These are phyloP conservation scores for Wiebesia pumilae DNA, from an alignment of 1,140 invertebrate genomes.

Conservation along the genomic window DNA sequence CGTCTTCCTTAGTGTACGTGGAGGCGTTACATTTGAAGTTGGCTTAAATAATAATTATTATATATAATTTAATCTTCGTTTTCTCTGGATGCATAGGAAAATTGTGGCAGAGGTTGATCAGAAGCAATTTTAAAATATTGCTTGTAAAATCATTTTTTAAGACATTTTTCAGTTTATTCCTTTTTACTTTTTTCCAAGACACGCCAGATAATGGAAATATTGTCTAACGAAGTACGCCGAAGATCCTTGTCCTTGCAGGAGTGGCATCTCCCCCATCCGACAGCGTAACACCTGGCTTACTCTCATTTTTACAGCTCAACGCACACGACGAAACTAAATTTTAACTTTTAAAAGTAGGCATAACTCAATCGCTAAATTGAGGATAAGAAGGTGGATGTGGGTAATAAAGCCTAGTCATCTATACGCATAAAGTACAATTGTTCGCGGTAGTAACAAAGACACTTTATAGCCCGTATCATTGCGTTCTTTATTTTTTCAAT, in stretches of 20 bases:
- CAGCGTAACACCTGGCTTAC: not conserved
- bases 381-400: not conserved
- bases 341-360: not conserved
- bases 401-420: not conserved
- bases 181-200: not conserved
- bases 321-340: not conserved
- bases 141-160: no score
- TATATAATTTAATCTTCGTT: no score
- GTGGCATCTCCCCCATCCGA: not conserved
- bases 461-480: not conserved
- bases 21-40: no score
- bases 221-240: not conserved
- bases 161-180: not conserved
- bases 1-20: no score
- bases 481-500: not conserved
- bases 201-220: not conserved
- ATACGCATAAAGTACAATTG: no score
- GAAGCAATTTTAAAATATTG: no score
- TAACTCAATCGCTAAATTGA: not conserved
- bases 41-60: no score
- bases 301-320: not conserved
- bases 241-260: not conserved
- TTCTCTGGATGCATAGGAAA: no score
- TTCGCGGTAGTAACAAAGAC: not conserved
- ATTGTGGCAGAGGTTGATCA: no score